Evolutionary conservation across 2,888 invertebrate genomes (phyloP), one percentile per base, ranked within the genome.

Genomic region (Leptura quadrifasciata): DNA sequence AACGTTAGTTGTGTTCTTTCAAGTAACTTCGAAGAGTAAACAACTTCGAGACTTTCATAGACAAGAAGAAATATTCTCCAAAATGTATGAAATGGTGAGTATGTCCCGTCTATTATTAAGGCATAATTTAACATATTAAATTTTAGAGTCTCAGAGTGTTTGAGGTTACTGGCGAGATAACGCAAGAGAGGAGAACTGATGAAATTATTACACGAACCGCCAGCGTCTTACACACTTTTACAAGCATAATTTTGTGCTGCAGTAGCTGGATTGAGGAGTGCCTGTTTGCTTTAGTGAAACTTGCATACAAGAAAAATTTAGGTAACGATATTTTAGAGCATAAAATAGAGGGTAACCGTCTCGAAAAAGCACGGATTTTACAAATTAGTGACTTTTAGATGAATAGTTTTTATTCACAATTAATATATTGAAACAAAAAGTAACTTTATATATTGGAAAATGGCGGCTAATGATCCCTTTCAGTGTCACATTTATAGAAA

Each of bases 141-240:
- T 84, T 82, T 74, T 77, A 88, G 87, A 84, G 82, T 73, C 61
- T 82, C 6, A 81, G 85, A 80, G 82, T 88, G 20, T 86, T 88
- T 74, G 87, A 87, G 86, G 89, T 86, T 0, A 84, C 91, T 89
- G 89, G 90, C 31, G 84, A 89, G 27, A 85, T 88, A 39, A 83
- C 76, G 83, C 88, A 90, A 72, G 87, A 89, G 52, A 88, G 91
- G 82, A 82, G 90, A 65, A 89, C 89, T 77, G 93, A 94, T 83
- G 94, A 94, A 87, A 88, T 89, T 1, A 88, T 89, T 0, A 93
- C 92, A 77, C 89, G 93, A 84, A 91, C 92, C 0, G 88, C 91
- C 0, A 92, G 92, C 55, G 90, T 92, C 8, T 87, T 94, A 18
- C 91, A 93, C 65, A 90, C 90, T 35, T 90, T 92, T 77, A 89